Base-by-base conservation (phyloP, 2,797 vertebrate species). In the Catharus ustulatus region DNA sequence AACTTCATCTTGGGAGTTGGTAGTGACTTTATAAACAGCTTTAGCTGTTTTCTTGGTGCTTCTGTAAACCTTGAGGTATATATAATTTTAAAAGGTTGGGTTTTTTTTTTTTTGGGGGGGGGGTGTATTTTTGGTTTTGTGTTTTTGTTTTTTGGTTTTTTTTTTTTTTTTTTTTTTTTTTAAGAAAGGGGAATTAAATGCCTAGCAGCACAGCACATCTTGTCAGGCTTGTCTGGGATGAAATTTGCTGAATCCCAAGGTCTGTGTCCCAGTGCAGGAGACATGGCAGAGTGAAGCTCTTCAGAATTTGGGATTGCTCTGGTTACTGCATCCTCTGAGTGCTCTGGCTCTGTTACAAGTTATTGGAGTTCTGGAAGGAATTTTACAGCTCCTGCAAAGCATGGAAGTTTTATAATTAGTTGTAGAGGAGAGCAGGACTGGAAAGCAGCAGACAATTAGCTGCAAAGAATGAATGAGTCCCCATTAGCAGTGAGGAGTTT, bases 401-500 rank as follows among this genome's bases (percentile, higher is more conserved):
- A 3, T 16, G 24, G 12, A 73, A 86, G 63, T 71, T 95, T 84
- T 79, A 19, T 82, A 88, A 93, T 94, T 49, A 72, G 69, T 75
- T 88, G 62, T 24, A 69, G 73, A 74, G 90, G 34, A 24, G 51
- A 88, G 54, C 36, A 69, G 15, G 83, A 27, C 42, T 76, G 81
- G 71, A 59, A 93, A 84, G 59, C 77, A 79, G 36, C 48, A 52
- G 73, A 82, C 87, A 95, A 96, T 96, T 55, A 84, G 22, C 59
- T 86, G 32, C 73, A 45, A 81, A 87, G 90, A 83, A 79, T 57
- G 90, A 83, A 79, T 57, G 74, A 81, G 45, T 49, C 80, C 80
- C 92, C 49, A 6, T 92, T 15, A 91, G 86, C 77, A 84, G 88
- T 87, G 91, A 89, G 92, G 90, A 54, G 79, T 86, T 87, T 62